Percentiles rank a stretch among this genome's conserved stretches.
phyloP scores from a whole-genome alignment of 2,797 vertebrate genomes.

The Ctenopoma kingsleyae region DNA sequence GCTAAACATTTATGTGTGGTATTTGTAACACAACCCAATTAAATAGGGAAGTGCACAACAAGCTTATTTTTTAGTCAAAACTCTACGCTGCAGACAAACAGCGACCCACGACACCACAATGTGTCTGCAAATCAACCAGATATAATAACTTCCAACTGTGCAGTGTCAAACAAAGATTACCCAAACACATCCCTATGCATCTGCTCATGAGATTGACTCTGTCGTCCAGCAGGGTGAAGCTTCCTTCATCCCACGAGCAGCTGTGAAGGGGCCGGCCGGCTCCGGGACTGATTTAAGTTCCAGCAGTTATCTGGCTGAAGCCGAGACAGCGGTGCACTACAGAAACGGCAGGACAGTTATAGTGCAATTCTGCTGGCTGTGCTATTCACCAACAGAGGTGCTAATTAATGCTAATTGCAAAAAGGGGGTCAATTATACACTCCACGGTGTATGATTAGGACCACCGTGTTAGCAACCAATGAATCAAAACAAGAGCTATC shows the following conservation, averaged over 20 bases:
- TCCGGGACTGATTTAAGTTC: constrained; percentile 51
- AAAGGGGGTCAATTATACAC: constrained; percentile 74
- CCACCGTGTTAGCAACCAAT: constrained; percentile 55
- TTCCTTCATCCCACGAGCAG: constrained; percentile 51
- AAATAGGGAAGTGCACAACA: too few species aligned
- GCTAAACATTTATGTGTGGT: constrained; percentile 9
- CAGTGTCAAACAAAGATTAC: constrained; percentile 57
- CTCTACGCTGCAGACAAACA: too few species aligned
- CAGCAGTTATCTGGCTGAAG: constrained; percentile 56
- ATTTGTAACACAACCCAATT: not conserved
- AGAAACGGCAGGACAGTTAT: constrained; percentile 58
- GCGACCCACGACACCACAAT: constrained; percentile 3
- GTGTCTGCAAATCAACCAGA: constrained; percentile 34
- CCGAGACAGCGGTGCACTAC: constrained; percentile 45
- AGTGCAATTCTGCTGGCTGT: constrained; percentile 64
- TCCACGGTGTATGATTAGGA: constrained; percentile 71
- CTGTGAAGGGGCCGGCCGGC: constrained; percentile 40
- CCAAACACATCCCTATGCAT: constrained; percentile 45
- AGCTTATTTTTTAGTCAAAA: too few species aligned
- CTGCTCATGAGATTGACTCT: constrained; percentile 43
- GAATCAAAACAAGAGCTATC: constrained; percentile 65
- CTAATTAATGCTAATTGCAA: constrained; percentile 80
- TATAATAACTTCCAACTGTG: constrained; percentile 45
- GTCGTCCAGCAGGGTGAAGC: constrained; percentile 48
- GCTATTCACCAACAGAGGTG: constrained; percentile 73